phyloP scores from a whole-genome alignment of 2,113 vertebrate genomes.

The Rhinolophus ferrumequinum region DNA sequence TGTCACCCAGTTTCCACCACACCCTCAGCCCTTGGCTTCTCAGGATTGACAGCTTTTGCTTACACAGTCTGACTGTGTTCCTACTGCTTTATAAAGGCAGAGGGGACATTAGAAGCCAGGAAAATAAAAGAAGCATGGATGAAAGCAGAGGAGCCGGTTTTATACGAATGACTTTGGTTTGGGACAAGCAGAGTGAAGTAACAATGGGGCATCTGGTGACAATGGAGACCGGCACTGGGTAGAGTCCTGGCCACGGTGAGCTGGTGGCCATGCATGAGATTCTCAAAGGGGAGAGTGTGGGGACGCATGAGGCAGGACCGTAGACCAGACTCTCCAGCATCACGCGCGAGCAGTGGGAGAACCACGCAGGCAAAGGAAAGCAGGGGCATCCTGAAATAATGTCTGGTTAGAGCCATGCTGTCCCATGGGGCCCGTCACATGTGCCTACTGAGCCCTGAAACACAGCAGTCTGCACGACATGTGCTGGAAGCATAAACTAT shows the following conservation, averaged over 20 bases:
- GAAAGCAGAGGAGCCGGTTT: background rate
- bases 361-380: background rate
- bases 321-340: background rate
- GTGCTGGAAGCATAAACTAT: background rate
- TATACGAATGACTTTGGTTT: background rate
- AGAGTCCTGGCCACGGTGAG: background rate
- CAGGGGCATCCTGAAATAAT: background rate
- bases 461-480: background rate
- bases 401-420: accelerated
- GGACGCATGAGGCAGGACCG: background rate
- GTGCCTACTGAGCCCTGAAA: background rate
- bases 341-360: background rate
- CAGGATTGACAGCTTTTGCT: background rate
- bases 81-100: background rate
- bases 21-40: background rate
- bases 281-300: background rate
- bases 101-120: background rate
- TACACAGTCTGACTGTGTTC: background rate
- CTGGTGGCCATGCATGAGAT: background rate
- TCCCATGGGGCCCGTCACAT: accelerated
- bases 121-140: background rate
- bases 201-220: background rate
- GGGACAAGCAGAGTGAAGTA: background rate
- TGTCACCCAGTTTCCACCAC: background rate
- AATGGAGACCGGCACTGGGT: too few species aligned